Percentiles rank a stretch among this genome's conserved stretches.
Conservation (phyloP, 2,113 vertebrate genomes). For the Ptilonorhynchus violaceus region DNA sequence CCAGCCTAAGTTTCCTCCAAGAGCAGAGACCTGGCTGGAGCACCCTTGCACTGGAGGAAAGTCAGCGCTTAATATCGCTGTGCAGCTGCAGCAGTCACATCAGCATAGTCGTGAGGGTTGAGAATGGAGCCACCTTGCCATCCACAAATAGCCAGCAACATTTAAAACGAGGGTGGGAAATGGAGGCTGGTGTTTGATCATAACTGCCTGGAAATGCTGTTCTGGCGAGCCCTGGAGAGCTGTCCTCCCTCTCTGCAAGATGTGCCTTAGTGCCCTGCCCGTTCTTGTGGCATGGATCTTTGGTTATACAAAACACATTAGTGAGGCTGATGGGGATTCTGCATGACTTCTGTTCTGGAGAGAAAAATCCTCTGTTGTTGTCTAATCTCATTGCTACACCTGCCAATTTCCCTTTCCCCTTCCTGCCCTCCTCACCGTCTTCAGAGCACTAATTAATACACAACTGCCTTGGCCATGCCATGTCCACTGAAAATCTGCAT, state of each 20-base stretch:
- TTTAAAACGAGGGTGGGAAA: background rate
- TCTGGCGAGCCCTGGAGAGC: background rate
- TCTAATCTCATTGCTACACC: constrained; percentile 66
- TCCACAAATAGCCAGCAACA: background rate
- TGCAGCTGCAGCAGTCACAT: background rate
- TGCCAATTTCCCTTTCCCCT: constrained; percentile 39
- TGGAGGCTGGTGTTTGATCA: background rate
- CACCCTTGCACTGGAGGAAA: accelerated
- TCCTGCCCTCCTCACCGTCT: background rate
- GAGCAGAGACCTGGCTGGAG: background rate
- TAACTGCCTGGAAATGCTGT: background rate
- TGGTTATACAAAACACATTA: background rate
- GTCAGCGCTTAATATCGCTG: background rate
- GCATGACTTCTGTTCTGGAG: background rate
- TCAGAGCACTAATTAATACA: constrained; percentile 58
- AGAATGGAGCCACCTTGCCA: background rate
- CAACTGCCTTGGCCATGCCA: background rate
- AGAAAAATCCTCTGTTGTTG: constrained; percentile 19
- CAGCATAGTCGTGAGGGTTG: accelerated
- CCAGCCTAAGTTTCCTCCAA: background rate
- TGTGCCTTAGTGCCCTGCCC: background rate
- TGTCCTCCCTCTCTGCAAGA: background rate
- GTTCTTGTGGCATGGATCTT: background rate
- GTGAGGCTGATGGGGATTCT: background rate
- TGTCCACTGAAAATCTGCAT: constrained; percentile 16